Evolutionary conservation across 2,797 vertebrate genomes (phyloP), one percentile per base, ranked within the genome.

Genomic region (Lophius americanus): DNA sequence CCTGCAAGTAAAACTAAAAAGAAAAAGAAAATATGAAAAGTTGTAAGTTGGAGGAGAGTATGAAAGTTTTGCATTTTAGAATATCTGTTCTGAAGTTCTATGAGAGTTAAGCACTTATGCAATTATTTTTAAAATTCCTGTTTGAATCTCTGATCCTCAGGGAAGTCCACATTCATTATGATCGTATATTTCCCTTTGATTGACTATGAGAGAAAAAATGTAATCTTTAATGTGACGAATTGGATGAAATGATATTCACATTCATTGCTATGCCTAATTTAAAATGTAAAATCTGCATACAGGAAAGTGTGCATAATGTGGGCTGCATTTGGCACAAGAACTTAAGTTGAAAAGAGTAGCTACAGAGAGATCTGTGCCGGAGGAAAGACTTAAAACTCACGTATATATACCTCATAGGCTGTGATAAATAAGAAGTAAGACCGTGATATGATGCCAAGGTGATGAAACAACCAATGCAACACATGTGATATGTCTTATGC

Each of bases 351-450:
- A 39, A 10, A 12, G 6, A 48, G n/a, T 44, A 13, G 32, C 8
- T 9, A 13, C 3, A 9, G 11, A 10, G 41, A 35, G 33, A 46
- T 64, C 8, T 5, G 3, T 3, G 46, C 62, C 62, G 43, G 62
- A 60, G 57, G 38, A 65, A 33, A 50, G n/a, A 60, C 36, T 13
- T 9, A 9, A 50, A 37, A 60, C 36, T 13, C 12, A 9, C 9
- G 7, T 50, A 23, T 7, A 8, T 32, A 6, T 8, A 7, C 32
- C 13, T 32, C n/a, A 35, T 3, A 10, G 23, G 23, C 23, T 23
- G 23, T 23, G 23, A 23, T 23, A 23, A 23, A 23, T 23, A 23
- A 23, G 39, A 43, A 43, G 60, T 50, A 65, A 66, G 57, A 23
- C 9, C 0, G 39, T 14, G 35, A 39, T 51, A 12, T 2, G 60